phyloP scores from a whole-genome alignment of 2,113 vertebrate genomes.

The Pongo abelii region DNA sequence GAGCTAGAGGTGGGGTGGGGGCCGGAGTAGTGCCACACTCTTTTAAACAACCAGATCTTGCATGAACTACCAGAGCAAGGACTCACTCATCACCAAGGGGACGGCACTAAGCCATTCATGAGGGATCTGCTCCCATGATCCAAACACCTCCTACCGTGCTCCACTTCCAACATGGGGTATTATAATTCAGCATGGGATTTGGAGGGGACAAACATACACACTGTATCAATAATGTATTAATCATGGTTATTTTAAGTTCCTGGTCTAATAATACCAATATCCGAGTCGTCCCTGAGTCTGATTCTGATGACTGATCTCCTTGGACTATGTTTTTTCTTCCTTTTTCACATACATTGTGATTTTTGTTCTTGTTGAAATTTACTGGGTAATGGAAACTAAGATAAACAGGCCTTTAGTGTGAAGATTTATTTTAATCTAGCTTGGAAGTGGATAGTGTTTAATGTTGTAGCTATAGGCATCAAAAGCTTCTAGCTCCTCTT shows the following conservation, averaged over 20 bases:
- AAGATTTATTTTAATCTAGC: neutral
- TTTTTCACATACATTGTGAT: neutral
- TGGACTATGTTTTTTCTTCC: neutral
- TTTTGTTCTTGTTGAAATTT: neutral
- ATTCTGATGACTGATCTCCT: neutral
- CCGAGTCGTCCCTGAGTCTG: neutral
- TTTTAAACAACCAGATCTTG: too few species aligned
- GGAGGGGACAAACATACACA: too few species aligned
- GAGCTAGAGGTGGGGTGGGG: too few species aligned
- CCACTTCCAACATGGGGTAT: too few species aligned
- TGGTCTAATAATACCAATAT: neutral
- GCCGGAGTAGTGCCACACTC: too few species aligned
- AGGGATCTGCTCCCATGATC: too few species aligned
- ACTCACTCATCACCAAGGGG: too few species aligned
- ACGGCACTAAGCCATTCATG: too few species aligned
- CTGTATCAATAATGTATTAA: neutral
- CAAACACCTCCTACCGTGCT: too few species aligned
- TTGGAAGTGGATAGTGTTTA: neutral
- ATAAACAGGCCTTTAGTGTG: neutral
- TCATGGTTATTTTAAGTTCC: neutral
- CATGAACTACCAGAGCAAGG: too few species aligned
- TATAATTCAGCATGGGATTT: too few species aligned
- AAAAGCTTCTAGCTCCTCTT: neutral
- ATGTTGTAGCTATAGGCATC: neutral
- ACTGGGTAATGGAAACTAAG: too few species aligned